Percentiles rank a stretch among this genome's conserved stretches.
phyloP scores from a whole-genome alignment of 2,113 vertebrate genomes.

The Holacanthus passer region DNA sequence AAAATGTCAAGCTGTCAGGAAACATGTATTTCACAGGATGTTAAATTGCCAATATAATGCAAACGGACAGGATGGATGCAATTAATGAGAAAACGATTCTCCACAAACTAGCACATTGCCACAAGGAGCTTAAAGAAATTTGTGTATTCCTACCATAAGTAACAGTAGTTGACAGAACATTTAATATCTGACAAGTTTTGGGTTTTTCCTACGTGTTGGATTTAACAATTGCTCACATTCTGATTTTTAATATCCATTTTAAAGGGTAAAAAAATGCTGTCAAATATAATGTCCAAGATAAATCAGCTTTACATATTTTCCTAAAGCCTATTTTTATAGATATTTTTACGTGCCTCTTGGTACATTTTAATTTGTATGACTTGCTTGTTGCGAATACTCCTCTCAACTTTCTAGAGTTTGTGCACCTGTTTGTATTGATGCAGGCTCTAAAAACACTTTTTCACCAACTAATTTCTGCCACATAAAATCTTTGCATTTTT shows the following conservation, averaged over 20 bases:
- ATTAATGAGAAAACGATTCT: constrained; percentile 66
- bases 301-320: neutral
- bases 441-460: neutral
- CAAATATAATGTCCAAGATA: neutral
- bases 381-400: neutral
- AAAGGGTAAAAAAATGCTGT: neutral
- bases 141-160: constrained; percentile 26
- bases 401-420: neutral
- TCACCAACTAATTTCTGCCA: neutral
- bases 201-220: neutral
- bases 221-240: constrained; percentile 17
- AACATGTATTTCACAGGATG: constrained; percentile 56
- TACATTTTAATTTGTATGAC: neutral
- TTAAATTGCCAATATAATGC: constrained; percentile 61
- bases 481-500: neutral
- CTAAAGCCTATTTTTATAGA: neutral
- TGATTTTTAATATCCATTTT: constrained; percentile 19
- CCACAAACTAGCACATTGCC: constrained; percentile 21
- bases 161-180: constrained; percentile 44
- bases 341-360: neutral
- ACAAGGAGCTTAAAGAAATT: constrained; percentile 42
- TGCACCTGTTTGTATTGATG: neutral
- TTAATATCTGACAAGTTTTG: constrained; percentile 31
- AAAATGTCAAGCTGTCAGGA: constrained; percentile 64
- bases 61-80: constrained; percentile 50